These are phyloP conservation scores for Leptinotarsa undecemlineata DNA, from an alignment of 1,140 invertebrate genomes.

Conservation along the genomic window DNA sequence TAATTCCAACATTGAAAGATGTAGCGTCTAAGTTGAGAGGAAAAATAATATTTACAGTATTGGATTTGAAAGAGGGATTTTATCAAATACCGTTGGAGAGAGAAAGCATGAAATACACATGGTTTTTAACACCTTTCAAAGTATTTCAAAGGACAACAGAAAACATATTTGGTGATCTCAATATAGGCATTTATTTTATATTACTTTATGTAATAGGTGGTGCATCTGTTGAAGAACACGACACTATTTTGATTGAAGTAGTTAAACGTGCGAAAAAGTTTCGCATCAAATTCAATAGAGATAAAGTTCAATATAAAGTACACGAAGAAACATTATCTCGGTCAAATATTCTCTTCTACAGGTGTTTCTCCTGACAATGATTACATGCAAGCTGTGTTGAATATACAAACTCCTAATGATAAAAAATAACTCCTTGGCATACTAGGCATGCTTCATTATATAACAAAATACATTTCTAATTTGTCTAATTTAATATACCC, in stretches of 20 bases:
- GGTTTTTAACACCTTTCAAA: neutral
- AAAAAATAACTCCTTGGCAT: slow-evolving; percentile 29
- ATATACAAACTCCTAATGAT: slow-evolving; percentile 22
- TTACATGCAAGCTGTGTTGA: slow-evolving; percentile 5
- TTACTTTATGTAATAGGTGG: neutral
- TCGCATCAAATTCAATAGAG: neutral
- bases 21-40: neutral
- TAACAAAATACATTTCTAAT: slow-evolving; percentile 33
- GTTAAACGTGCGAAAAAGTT: neutral
- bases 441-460: slow-evolving; percentile 30
- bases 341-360: neutral
- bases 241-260: neutral
- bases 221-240: neutral
- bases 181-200: neutral
- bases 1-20: neutral
- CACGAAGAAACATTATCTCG: neutral
- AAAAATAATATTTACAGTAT: neutral
- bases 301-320: slow-evolving; percentile 7
- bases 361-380: neutral
- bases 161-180: neutral
- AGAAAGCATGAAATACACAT: neutral
- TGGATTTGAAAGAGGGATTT: neutral
- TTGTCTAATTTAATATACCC: slow-evolving; percentile 17
- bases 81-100: neutral
- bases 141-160: neutral